Evolutionary conservation across 2,797 vertebrate genomes (phyloP), one percentile per base, ranked within the genome.

Genomic region (Sphenodon punctatus): DNA sequence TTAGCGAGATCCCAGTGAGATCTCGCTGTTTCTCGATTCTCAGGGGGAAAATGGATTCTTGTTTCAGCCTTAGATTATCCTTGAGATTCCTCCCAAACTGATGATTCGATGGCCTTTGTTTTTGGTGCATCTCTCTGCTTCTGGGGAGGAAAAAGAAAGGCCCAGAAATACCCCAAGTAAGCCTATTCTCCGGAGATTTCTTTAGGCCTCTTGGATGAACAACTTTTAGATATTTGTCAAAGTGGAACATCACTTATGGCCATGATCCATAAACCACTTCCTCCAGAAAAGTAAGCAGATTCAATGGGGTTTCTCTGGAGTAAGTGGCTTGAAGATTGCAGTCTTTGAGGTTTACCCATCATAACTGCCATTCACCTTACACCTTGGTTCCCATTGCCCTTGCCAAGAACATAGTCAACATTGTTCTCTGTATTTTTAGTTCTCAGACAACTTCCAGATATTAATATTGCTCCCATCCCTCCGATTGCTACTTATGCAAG

Each of bases 131-230:
- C 43, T 48, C 86, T 88, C 78, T 74, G 60, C 75, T 92, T 92
- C 92, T 90, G 90, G 84, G 89, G 80, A 72, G 66, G 5, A 65
- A 84, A 82, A 69, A 64, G 49, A 64, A 73, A 92, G 88, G 82
- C 84, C 70, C 84, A 80, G 80, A 92, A 89, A 69, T 65, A 86
- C 81, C 88, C 82, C 89, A 92, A 91, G 86, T 75, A 79, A 92
- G 89, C 89, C 76, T 84, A 73, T 91, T 82, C 84, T 82, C 90
- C 84, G 80, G 42, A 77, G 76, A 79, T 59, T 83, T 78, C 79
- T 88, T 87, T 88, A 88, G 66, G 65, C 73, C 69, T 46, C 87
- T 86, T 88, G 87, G 90, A 77, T 65, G 82, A 87, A 89, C 78
- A 86, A 11, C 86, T 76, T 87, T 41, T 88, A 78, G 89, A 73